Evolutionary conservation across 2,113 vertebrate species (phyloP).

Genomic region (Ginglymostoma cirratum): DNA sequence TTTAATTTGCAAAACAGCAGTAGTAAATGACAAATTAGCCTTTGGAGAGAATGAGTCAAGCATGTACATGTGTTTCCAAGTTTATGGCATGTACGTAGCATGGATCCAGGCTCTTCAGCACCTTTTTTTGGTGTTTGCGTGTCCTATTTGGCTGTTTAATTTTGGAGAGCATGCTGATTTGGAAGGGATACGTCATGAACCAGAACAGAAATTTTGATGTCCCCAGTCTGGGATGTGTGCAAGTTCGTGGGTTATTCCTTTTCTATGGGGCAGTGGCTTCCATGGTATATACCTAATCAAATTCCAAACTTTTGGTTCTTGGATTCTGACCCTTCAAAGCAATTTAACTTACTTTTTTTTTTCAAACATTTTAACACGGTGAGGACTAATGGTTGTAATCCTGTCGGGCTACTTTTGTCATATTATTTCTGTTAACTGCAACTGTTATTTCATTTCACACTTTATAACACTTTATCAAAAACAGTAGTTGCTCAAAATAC

Average conservation of each 20-base stretch:
- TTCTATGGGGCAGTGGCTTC: neutral
- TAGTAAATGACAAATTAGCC: constrained; percentile 10
- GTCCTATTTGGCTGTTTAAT: neutral
- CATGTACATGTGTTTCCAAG: neutral
- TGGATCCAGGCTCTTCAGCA: neutral
- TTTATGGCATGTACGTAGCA: neutral
- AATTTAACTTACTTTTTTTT: neutral
- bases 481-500: neutral
- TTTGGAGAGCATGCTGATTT: neutral
- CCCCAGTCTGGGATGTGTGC: neutral
- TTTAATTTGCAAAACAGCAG: neutral
- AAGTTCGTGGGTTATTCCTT: neutral
- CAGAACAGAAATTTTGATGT: neutral
- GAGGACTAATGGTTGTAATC: neutral
- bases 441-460: neutral
- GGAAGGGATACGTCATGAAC: neutral
- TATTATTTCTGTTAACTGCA: neutral
- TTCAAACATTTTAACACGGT: neutral
- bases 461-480: neutral
- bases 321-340: neutral
- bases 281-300: neutral
- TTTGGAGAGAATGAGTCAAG: constrained; percentile 11
- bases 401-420: neutral
- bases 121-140: neutral
- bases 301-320: neutral